These are phyloP conservation scores for Romanogobio albipinnatus DNA, from an alignment of 2,113 vertebrate species.

Conservation along the genomic window DNA sequence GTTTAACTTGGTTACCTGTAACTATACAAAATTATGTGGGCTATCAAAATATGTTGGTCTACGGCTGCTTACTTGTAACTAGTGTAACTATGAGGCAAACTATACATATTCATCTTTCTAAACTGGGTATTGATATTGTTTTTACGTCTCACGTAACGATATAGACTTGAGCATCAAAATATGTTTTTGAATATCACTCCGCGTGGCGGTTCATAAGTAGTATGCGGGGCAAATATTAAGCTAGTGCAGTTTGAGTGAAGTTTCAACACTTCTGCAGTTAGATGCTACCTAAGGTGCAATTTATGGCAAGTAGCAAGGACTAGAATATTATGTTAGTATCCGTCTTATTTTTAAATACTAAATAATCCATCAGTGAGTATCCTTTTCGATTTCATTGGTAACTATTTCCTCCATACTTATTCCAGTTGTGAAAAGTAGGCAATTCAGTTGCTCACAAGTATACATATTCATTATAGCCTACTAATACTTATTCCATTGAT, in stretches of 20 bases:
- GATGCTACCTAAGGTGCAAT: constrained; percentile 46
- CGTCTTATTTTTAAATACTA: background rate
- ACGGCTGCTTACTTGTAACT: background rate
- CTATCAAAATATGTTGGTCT: background rate
- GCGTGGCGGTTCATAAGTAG: background rate
- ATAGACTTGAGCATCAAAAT: background rate
- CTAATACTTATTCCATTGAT: background rate
- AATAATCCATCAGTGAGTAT: background rate
- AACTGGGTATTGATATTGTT: too few species aligned
- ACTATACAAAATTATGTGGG: background rate
- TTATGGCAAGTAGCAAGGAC: background rate
- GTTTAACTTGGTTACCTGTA: background rate
- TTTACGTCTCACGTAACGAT: background rate
- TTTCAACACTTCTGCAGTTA: constrained; percentile 53
- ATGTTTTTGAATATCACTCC: background rate
- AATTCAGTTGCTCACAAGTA: background rate
- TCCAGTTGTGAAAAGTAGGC: background rate
- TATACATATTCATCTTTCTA: background rate
- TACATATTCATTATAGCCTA: background rate
- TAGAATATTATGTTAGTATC: background rate
- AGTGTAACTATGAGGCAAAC: background rate
- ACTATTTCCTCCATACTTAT: background rate
- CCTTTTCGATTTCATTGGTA: background rate
- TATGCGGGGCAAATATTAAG: background rate
- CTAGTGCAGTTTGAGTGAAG: constrained; percentile 44